Percentiles rank a stretch among this genome's conserved stretches.
phyloP scores from a whole-genome alignment of 1,140 invertebrate genomes.

The Neodiprion virginianus region DNA sequence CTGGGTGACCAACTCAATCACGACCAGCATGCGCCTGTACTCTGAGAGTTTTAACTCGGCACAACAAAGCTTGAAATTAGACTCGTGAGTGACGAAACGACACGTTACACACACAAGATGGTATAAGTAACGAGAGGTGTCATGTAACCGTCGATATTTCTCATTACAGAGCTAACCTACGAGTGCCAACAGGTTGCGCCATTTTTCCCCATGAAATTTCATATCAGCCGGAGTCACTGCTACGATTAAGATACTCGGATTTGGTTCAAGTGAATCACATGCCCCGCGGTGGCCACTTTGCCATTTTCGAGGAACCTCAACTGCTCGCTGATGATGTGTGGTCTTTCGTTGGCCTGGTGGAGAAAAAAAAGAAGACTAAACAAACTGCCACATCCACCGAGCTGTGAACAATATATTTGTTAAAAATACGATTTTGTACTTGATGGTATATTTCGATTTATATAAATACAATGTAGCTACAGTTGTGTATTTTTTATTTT shows the following conservation, averaged over 20 bases:
- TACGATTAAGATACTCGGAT: conserved; percentile 69
- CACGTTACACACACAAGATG: conserved; percentile 8
- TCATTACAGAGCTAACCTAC: conserved; percentile 64
- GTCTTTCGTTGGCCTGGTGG: conserved; percentile 48
- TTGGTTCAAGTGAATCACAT: conserved; percentile 69
- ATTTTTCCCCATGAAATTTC: conserved; percentile 71
- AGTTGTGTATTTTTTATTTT: too few species aligned
- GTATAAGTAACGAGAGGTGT: conserved; percentile 25
- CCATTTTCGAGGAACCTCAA: conserved; percentile 80
- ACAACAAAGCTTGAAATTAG: conserved; percentile 53
- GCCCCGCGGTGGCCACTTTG: conserved; percentile 83
- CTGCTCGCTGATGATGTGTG: conserved; percentile 71
- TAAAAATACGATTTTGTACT: too few species aligned
- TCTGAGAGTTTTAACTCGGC: conserved; percentile 66
- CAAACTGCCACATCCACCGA: background rate
- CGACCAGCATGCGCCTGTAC: conserved; percentile 79
- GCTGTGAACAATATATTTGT: background rate
- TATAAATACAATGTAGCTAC: too few species aligned
- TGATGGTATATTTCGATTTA: too few species aligned
- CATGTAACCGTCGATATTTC: background rate
- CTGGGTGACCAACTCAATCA: conserved; percentile 80
- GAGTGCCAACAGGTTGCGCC: conserved; percentile 71
- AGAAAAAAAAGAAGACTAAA: conserved; percentile 31
- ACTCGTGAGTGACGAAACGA: conserved; percentile 54
- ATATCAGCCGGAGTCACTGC: conserved; percentile 65